Evolutionary conservation across 2,797 vertebrate species (phyloP).

Genomic region (Coluber constrictor): DNA sequence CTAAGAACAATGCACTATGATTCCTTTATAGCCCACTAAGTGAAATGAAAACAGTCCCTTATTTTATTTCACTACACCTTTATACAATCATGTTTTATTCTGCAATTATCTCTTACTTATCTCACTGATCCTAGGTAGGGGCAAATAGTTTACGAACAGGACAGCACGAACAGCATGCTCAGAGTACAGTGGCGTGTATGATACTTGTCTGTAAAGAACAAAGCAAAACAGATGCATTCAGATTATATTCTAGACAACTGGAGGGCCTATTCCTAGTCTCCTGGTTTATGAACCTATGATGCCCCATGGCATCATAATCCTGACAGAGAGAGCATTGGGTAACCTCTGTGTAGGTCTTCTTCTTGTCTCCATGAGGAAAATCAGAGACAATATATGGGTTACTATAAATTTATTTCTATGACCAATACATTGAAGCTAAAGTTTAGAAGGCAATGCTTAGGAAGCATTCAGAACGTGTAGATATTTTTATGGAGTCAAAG

Average conservation of each 20-base stretch:
- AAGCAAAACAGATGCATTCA: not conserved
- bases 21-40: not conserved
- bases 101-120: not conserved
- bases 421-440: not conserved
- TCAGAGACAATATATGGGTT: not conserved
- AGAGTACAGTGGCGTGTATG: not conserved
- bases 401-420: not conserved
- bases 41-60: not conserved
- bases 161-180: not conserved
- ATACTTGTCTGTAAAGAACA: not conserved
- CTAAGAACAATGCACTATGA: not conserved
- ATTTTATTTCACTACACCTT: not conserved
- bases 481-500: not conserved
- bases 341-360: not conserved
- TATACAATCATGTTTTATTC: not conserved
- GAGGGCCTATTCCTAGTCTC: not conserved
- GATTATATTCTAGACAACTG: not conserved
- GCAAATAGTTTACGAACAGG: not conserved
- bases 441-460: not conserved
- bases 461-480: not conserved
- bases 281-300: not conserved
- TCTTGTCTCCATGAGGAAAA: not conserved
- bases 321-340: not conserved
- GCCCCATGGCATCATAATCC: not conserved
- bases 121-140: not conserved